Evolutionary conservation across 37 sponge, comb jelly and placozoan genomes (phyloP).

Genomic region (Corticium candelabrum): DNA sequence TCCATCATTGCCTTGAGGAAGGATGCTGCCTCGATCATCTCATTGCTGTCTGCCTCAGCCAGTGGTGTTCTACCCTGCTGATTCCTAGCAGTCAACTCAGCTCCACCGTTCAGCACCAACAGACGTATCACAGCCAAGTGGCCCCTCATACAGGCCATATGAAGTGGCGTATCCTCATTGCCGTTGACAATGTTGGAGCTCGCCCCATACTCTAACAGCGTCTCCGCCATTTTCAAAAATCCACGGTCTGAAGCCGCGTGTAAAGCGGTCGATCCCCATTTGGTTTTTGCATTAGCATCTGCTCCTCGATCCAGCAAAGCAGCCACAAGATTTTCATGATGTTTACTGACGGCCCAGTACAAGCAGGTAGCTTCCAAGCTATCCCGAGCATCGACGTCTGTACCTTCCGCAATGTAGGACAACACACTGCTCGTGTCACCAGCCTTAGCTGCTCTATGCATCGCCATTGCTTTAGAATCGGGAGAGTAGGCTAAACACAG

Average conservation of each 20-base stretch:
- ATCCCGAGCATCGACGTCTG: background rate
- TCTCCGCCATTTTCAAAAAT: background rate
- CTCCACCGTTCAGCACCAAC: background rate
- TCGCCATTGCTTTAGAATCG: too few species aligned
- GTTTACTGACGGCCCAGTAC: background rate
- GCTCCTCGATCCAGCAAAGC: background rate
- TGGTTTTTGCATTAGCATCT: background rate
- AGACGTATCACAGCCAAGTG: background rate
- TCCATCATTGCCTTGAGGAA: background rate
- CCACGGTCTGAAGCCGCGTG: background rate
- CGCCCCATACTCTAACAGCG: background rate
- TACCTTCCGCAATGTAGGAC: background rate
- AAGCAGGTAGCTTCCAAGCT: background rate
- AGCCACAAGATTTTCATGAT: background rate
- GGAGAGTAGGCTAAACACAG: too few species aligned
- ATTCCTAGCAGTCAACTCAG: background rate
- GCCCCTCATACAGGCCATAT: background rate
- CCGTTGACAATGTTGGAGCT: background rate
- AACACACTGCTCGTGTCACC: background rate
- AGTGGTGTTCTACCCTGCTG: background rate
- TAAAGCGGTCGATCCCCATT: background rate
- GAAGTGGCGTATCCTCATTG: background rate
- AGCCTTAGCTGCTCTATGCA: background rate
- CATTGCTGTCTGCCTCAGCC: background rate
- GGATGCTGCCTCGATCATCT: background rate